Conservation (phyloP, 2,888 invertebrate species). For the Onchidella celtica region DNA sequence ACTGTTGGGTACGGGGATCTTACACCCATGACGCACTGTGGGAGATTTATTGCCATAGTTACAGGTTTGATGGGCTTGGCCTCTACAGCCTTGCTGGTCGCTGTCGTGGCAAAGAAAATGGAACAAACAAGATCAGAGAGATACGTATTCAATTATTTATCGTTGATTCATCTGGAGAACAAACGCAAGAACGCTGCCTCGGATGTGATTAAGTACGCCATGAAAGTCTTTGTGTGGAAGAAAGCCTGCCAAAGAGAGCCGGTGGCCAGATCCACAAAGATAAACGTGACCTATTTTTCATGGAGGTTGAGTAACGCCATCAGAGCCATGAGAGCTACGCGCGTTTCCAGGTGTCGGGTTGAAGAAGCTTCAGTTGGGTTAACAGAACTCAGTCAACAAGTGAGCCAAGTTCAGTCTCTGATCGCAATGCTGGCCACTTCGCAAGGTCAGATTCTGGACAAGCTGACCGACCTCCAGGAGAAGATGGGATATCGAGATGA, state of each 20-base stretch:
- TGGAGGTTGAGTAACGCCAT: constrained; percentile 58
- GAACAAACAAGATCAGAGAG: constrained; percentile 68
- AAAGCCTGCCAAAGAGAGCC: constrained; percentile 37
- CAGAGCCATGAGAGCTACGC: constrained; percentile 60
- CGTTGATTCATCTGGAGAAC: constrained; percentile 67
- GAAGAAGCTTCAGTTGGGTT: constrained; percentile 69
- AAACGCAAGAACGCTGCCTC: constrained; percentile 66
- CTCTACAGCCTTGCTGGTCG: constrained; percentile 70
- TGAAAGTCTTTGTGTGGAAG: constrained; percentile 60
- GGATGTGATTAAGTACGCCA: constrained; percentile 65
- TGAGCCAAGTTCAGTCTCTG: constrained; percentile 52
- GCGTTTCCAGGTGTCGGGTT: constrained; percentile 61
- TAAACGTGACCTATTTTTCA: constrained; percentile 45
- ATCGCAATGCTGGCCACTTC: constrained; percentile 41
- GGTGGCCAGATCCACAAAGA: constrained; percentile 5
- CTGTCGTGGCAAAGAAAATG: constrained; percentile 68
- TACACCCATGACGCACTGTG: constrained; percentile 70
- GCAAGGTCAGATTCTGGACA: constrained; percentile 48
- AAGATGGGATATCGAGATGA: not conserved
- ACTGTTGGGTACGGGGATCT: constrained; percentile 73
- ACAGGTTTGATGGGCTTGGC: constrained; percentile 70
- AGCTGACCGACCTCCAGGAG: constrained; percentile 42
- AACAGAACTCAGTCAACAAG: constrained; percentile 67
- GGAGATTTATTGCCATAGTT: constrained; percentile 69
- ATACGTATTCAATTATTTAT: constrained; percentile 72